phyloP scores from a whole-genome alignment of 2,888 invertebrate species.

The Cynaeus angustus region DNA sequence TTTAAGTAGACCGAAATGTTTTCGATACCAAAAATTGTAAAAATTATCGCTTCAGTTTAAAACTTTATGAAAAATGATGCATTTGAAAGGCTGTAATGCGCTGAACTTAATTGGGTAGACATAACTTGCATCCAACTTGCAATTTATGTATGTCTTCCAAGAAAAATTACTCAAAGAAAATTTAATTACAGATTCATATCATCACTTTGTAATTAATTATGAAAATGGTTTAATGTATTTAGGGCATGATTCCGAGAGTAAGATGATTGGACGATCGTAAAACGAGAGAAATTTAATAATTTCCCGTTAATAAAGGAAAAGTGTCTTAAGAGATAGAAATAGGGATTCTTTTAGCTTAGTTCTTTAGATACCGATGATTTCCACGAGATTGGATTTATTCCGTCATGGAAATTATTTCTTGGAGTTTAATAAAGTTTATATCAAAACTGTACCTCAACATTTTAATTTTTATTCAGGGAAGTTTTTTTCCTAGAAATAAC shows the following conservation, averaged over 20 bases:
- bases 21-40: neutral
- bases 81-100: conserved; percentile 1
- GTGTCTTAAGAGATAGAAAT: conserved; percentile 29
- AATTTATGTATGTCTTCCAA: conserved; percentile 30
- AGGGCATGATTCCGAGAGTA: conserved; percentile 27
- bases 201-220: conserved; percentile 39
- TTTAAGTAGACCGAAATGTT: too few relatives aligned
- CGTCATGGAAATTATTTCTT: conserved; percentile 34
- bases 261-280: conserved; percentile 35
- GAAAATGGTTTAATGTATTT: conserved; percentile 42
- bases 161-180: conserved; percentile 37
- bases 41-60: neutral
- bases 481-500: too few relatives aligned
- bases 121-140: conserved; percentile 19
- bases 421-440: conserved; percentile 11
- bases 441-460: neutral
- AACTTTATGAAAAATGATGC: conserved; percentile 17
- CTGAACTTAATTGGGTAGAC: conserved; percentile 21
- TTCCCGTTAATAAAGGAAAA: conserved; percentile 33
- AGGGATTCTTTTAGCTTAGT: conserved; percentile 38
- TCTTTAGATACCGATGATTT: conserved; percentile 39
- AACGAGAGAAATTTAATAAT: conserved; percentile 44
- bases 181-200: conserved; percentile 38
- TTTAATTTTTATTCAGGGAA: too few relatives aligned
- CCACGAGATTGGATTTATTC: conserved; percentile 27